A percentile compares a stretch with the other conserved stretches of the same genome.
Evolutionary conservation across 2,797 vertebrate genomes (phyloP).

Genomic region (Yasuhikotakia modesta): DNA sequence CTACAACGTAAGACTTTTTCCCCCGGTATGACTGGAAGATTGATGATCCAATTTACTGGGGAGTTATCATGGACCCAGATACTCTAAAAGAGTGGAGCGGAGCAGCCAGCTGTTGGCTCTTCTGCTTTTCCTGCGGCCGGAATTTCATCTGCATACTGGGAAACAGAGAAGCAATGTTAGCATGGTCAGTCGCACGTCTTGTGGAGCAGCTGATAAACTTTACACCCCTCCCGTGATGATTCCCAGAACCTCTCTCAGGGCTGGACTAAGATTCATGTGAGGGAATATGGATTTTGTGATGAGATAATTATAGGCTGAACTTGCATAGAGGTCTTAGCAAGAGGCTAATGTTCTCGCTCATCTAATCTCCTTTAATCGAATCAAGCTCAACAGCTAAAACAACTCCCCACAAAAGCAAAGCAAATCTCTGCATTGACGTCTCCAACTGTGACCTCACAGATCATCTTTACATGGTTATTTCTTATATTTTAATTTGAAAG

Average conservation of each 20-base stretch:
- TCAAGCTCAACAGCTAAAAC: constrained; percentile 24
- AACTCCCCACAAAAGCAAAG: constrained; percentile 24
- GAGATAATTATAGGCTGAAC: constrained; percentile 27
- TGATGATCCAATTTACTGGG: constrained; percentile 80
- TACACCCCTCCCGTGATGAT: background rate
- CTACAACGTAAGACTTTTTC: constrained; percentile 67
- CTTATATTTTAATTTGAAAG: too few relatives aligned
- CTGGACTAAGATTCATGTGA: constrained; percentile 22
- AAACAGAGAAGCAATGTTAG: constrained; percentile 28
- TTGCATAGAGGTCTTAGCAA: background rate
- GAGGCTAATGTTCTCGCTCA: constrained; percentile 29
- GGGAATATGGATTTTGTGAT: constrained; percentile 19
- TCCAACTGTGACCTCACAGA: constrained; percentile 24
- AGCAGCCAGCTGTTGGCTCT: constrained; percentile 44
- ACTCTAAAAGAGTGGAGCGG: constrained; percentile 48
- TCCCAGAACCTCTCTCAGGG: constrained; percentile 35
- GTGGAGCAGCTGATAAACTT: constrained; percentile 48
- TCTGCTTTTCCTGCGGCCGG: constrained; percentile 45
- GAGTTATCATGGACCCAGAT: constrained; percentile 70
- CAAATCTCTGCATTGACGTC: background rate
- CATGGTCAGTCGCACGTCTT: constrained; percentile 45
- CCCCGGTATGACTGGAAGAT: constrained; percentile 67
- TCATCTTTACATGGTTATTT: background rate
- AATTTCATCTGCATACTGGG: constrained; percentile 55
- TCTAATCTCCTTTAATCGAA: constrained; percentile 28